Evolutionary conservation across 2,113 vertebrate species (phyloP), one percentile per base, ranked within the genome.

Genomic region (Hystrix brachyura): DNA sequence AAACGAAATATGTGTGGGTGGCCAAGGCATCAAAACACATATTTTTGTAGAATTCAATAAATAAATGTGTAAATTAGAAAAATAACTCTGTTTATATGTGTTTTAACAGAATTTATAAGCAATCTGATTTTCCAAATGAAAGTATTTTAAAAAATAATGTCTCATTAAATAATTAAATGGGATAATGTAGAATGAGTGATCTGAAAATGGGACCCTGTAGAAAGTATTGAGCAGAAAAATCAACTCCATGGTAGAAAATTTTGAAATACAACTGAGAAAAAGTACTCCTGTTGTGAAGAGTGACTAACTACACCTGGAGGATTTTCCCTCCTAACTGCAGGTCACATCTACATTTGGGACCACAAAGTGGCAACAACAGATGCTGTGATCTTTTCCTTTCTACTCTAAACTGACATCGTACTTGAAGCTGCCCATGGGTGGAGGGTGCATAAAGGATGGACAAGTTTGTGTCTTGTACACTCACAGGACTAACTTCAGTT

Each of bases 231-330:
- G 8, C 29, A 86, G 34, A 69, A 6, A 90, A 79, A 83, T 32
- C 51, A 78, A 7, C 2, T 79, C 6, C 76, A 51, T 57, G 32
- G 7, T 38, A 69, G 34, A 55, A 94, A 90, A 13, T 6, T 91
- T 84, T 72, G 62, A 96, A 91, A 71, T 83, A n/a, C 12, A 79
- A 65, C 29, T 38, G 5, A 91, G 23, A 23, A 86, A 78, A 84
- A 69, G 2, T 8, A 4, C 69, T 2, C n/a, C 15, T 38, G 1
- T 13, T 51, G 34, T 3, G 5, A 11, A 0, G 0, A 12, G 59
- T 51, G 32, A 62, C 27, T 74, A 48, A 69, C 48, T 55, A 51
- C 0, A 34, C 18, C 92, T 0, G 29, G 3, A 46, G 38, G 2
- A 10, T 46, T 67, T 79, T 76, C 55, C 46, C 46, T 64, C 84